These are phyloP conservation scores for Orthosia gothica DNA, from an alignment of 2,888 invertebrate genomes.

Conservation along the genomic window DNA sequence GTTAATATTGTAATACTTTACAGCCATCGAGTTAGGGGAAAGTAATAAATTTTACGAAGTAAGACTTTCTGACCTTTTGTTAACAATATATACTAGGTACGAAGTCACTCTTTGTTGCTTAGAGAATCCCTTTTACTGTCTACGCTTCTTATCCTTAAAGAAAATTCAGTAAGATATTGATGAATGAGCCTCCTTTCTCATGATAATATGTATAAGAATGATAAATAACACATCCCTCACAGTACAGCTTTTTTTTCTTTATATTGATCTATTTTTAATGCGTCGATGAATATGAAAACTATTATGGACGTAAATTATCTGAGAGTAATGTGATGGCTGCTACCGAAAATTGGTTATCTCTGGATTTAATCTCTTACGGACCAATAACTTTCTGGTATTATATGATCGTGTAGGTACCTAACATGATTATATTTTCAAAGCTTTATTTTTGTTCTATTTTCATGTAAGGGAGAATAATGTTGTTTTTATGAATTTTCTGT, in stretches of 20 bases:
- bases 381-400: conserved; percentile 48
- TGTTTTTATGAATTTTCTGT: background rate
- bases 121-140: conserved; percentile 73
- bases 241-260: too few relatives aligned
- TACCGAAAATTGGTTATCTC: conserved; percentile 38
- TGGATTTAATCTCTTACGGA: conserved; percentile 42
- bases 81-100: conserved; percentile 77
- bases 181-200: too few relatives aligned
- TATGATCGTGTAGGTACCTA: conserved; percentile 15
- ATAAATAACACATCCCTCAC: too few relatives aligned
- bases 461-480: background rate
- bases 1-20: conserved; percentile 62
- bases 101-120: conserved; percentile 66
- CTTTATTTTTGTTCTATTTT: conserved; percentile 3
- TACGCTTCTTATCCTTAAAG: conserved; percentile 71
- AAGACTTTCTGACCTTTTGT: conserved; percentile 77
- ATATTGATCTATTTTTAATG: conserved; percentile 47
- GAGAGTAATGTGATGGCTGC: conserved; percentile 53
- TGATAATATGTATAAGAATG: too few relatives aligned
- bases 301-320: conserved; percentile 58
- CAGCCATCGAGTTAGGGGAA: conserved; percentile 64
- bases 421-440: background rate
- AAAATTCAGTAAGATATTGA: too few relatives aligned
- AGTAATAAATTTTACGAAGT: conserved; percentile 80
- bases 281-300: conserved; percentile 54